Evolutionary conservation across 2,797 vertebrate genomes (phyloP), one percentile per base, ranked within the genome.

Genomic region (Petrocephalus sullivani): DNA sequence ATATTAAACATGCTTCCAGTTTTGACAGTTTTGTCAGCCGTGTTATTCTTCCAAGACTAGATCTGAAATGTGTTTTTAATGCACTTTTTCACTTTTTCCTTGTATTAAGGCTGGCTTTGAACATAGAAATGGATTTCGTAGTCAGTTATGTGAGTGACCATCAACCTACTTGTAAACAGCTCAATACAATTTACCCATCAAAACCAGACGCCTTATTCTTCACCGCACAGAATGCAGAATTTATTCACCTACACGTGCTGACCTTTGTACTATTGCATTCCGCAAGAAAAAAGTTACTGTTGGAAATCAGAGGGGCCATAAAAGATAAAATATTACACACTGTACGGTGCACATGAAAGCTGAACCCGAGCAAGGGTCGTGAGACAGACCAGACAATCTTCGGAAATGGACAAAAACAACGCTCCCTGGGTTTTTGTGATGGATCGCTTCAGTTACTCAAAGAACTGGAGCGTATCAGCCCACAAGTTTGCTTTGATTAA

Each of bases 1-100:
- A 99, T 99, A 99, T 99, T 98, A 99, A 99, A 99, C 97, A 99
- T 97, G 98, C 98, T 99, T 99, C 97, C 98, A 98, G 97, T 99
- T 99, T 99, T 98, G 96, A 98, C 93, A 95, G 57, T 87, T 91
- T 94, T 91, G 95, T 96, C 94, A 82, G 90, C 90, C 94, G 93
- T 92, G 86, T 94, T 95, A 89, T 90, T 93, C 92, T 10, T 81
- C 4, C 41, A 7, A 19, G 7, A 10, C 41, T 90, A 21, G 28
- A 91, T 23, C 49, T 78, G 87, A 75, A 61, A 54, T 86, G 85
- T 61, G 49, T 54, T 84, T n/a, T 19, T 84, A 67, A 37, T 28
- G 4, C 64, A 37, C 64, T 71, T 71, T 67, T 67, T 67, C n/a
- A 12, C 60, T 64, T 64, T 67, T 67, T 67, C n/a, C 16, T 7